A percentile compares a stretch with the other conserved stretches of the same genome.
Evolutionary conservation across 1,140 invertebrate genomes (phyloP).

Genomic region (Trinorchestia longiramus): DNA sequence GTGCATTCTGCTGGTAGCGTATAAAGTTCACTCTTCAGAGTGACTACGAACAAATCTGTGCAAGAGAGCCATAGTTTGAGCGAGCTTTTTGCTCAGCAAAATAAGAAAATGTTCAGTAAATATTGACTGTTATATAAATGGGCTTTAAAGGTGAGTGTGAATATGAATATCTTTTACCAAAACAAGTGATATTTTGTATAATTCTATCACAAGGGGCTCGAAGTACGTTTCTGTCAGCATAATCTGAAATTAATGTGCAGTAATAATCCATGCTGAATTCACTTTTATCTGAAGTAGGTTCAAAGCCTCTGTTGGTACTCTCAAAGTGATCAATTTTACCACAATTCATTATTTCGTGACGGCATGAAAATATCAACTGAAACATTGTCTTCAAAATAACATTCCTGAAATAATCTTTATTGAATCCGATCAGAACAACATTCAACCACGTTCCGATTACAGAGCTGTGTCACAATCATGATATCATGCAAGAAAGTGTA

Average conservation of each 20-base stretch:
- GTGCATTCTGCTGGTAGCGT: not conserved
- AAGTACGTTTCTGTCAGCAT: not conserved
- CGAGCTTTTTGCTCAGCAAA: not conserved
- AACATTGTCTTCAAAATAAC: not conserved
- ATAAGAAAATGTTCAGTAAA: not conserved
- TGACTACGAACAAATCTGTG: not conserved
- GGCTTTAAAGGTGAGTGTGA: not conserved
- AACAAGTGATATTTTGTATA: not conserved
- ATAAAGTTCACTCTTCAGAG: not conserved
- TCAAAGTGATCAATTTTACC: not conserved
- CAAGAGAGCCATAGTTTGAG: not conserved
- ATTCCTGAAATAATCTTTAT: not conserved
- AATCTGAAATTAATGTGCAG: not conserved
- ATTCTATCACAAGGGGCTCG: not conserved
- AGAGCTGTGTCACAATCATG: not conserved
- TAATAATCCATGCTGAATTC: not conserved
- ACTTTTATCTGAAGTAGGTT: not conserved
- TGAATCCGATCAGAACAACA: not conserved
- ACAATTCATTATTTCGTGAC: not conserved
- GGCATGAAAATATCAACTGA: not conserved
- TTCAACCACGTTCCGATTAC: not conserved
- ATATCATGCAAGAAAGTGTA: not conserved
- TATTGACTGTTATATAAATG: not conserved
- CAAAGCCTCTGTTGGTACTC: not conserved
- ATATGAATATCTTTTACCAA: not conserved